Conservation (phyloP, 1,140 invertebrate genomes). For the Dinoponera quadriceps region DNA sequence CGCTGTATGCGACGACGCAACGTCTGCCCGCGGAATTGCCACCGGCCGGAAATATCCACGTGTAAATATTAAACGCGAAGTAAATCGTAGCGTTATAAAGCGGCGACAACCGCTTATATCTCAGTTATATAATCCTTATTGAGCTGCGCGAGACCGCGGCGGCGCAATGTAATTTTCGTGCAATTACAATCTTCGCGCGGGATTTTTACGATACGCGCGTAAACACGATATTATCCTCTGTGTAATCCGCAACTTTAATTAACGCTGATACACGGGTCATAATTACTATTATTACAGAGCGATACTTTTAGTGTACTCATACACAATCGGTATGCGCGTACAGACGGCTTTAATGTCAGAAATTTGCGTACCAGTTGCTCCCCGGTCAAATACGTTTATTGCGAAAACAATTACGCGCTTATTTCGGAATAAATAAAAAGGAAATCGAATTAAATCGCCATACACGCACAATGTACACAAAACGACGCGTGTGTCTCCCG, state of each 20-base stretch:
- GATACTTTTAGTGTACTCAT: constrained; percentile 49
- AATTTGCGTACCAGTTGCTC: constrained; percentile 27
- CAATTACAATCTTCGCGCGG: constrained; percentile 43
- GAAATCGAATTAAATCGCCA: not conserved
- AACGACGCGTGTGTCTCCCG: not conserved
- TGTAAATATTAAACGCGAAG: constrained; percentile 32
- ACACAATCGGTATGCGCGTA: not conserved
- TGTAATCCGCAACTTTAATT: constrained; percentile 51
- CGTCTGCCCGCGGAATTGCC: not conserved
- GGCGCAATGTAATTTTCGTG: constrained; percentile 43
- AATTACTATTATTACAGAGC: constrained; percentile 43
- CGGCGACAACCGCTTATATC: constrained; percentile 12
- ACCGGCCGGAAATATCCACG: not conserved
- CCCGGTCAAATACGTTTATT: constrained; percentile 12
- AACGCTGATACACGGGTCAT: constrained; percentile 40
- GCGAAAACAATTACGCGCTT: not conserved
- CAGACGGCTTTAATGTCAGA: constrained; percentile 38
- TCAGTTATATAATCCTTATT: constrained; percentile 27
- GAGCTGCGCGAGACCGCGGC: constrained; percentile 14
- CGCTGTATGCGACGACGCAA: not conserved
- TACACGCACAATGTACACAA: not conserved
- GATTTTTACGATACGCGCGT: constrained; percentile 48
- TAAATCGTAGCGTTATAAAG: constrained; percentile 35
- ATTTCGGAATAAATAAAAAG: constrained; percentile 11
- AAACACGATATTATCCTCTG: constrained; percentile 44